Evolutionary conservation across 2,888 invertebrate genomes (phyloP).

Genomic region (Cosmopolites sordidus): DNA sequence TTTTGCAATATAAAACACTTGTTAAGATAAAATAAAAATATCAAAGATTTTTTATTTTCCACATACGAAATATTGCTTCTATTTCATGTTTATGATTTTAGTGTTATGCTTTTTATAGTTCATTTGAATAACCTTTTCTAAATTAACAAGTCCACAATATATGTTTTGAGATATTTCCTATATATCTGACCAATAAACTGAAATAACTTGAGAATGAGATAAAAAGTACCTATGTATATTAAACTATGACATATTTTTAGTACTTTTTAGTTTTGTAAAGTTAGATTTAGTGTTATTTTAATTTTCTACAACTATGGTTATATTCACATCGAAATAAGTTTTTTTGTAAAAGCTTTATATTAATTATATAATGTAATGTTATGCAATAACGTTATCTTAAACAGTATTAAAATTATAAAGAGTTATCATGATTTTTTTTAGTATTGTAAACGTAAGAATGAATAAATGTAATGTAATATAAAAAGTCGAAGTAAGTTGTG

Average conservation of each 20-base stretch:
- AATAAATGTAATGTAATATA: not conserved
- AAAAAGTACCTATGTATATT: conserved; percentile 11
- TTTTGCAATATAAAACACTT: too few species aligned
- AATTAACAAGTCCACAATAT: too few species aligned
- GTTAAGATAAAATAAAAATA: too few species aligned
- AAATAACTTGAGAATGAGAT: too few species aligned
- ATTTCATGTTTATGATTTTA: too few species aligned
- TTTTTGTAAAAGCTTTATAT: conserved; percentile 22
- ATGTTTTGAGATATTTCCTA: too few species aligned
- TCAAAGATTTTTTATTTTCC: too few species aligned
- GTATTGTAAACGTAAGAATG: not conserved
- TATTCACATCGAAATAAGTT: conserved; percentile 22
- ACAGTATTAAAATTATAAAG: conserved; percentile 11
- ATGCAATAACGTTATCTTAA: conserved; percentile 14
- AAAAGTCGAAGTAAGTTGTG: not conserved
- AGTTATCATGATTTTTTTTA: conserved; percentile 16
- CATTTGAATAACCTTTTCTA: too few species aligned
- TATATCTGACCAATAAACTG: too few species aligned
- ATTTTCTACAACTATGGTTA: conserved; percentile 11
- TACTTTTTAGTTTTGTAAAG: conserved; percentile 11
- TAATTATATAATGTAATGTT: conserved; percentile 6
- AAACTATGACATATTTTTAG: conserved; percentile 10
- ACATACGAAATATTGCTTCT: too few species aligned
- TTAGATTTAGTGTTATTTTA: conserved; percentile 10
- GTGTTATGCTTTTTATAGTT: too few species aligned